phyloP scores from a whole-genome alignment of 2,888 invertebrate species.

The Lasioglossum malachurum region DNA sequence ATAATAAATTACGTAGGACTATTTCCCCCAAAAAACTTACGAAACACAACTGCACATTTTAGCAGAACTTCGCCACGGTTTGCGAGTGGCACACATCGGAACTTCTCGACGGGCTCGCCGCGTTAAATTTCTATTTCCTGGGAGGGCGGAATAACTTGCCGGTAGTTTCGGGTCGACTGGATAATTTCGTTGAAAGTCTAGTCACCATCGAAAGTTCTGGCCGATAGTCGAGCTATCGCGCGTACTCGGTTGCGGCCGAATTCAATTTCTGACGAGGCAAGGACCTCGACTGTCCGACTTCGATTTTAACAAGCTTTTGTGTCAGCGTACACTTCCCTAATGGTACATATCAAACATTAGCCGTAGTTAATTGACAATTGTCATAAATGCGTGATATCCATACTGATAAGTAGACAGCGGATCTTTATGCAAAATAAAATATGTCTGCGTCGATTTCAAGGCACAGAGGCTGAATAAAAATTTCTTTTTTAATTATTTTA shows the following conservation, averaged over 20 bases:
- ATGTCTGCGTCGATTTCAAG: no score
- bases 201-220: constrained; percentile 1
- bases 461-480: no score
- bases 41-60: background rate
- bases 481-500: no score
- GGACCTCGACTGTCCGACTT: background rate
- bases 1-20: background rate
- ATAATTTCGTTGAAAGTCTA: background rate
- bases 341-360: background rate
- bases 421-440: no score
- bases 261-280: constrained; percentile 31
- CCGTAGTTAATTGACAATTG: no score
- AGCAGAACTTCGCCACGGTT: background rate
- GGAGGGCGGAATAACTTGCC: background rate
- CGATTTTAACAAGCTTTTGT: constrained; percentile 6
- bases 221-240: background rate
- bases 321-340: background rate
- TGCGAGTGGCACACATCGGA: background rate
- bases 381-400: no score
- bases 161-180: constrained; percentile 7
- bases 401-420: background rate
- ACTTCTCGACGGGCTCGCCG: background rate
- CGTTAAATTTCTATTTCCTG: constrained; percentile 4
- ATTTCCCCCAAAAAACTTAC: background rate
- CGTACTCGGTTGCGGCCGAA: background rate